A percentile compares a stretch with the other conserved stretches of the same genome.
phyloP scores from a whole-genome alignment of 2,797 vertebrate genomes.

The Aplochiton taeniatus region DNA sequence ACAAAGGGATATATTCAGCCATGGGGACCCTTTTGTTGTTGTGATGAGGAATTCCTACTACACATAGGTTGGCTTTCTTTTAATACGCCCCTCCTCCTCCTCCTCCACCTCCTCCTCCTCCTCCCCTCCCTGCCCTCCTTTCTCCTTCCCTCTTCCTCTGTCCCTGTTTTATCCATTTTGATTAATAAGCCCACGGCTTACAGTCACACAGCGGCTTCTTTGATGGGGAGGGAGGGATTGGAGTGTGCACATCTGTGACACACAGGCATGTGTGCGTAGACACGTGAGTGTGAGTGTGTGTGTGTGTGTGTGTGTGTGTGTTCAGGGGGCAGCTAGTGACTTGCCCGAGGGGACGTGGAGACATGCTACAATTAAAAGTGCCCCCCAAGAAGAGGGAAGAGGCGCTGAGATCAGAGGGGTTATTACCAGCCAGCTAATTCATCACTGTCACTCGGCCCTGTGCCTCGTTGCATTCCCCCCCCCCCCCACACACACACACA shows the following conservation, averaged over 20 bases:
- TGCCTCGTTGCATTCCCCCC: conserved; percentile 23
- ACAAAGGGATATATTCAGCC: conserved; percentile 25
- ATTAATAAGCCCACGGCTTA: conserved; percentile 62
- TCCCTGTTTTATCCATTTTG: conserved; percentile 43
- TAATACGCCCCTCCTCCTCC: conserved; percentile 2
- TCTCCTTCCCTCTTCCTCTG: not conserved
- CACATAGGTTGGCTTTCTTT: conserved; percentile 24
- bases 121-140: not conserved
- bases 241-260: not conserved
- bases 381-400: conserved; percentile 61
- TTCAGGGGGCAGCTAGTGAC: conserved; percentile 32
- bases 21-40: conserved; percentile 23
- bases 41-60: conserved; percentile 19
- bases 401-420: conserved; percentile 66
- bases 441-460: conserved; percentile 69
- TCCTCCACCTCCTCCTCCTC: not conserved
- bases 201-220: conserved; percentile 48
- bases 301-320: conserved; percentile 28
- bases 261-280: not conserved
- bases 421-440: conserved; percentile 72
- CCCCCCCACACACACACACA: conserved; percentile 39
- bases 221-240: conserved; percentile 14
- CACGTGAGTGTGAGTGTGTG: conserved; percentile 19
- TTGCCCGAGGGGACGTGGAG: conserved; percentile 61
- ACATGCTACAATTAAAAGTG: conserved; percentile 74